These are phyloP conservation scores for Cynopterus brachyotis DNA, from an alignment of 2,113 vertebrate species.

Conservation along the genomic window DNA sequence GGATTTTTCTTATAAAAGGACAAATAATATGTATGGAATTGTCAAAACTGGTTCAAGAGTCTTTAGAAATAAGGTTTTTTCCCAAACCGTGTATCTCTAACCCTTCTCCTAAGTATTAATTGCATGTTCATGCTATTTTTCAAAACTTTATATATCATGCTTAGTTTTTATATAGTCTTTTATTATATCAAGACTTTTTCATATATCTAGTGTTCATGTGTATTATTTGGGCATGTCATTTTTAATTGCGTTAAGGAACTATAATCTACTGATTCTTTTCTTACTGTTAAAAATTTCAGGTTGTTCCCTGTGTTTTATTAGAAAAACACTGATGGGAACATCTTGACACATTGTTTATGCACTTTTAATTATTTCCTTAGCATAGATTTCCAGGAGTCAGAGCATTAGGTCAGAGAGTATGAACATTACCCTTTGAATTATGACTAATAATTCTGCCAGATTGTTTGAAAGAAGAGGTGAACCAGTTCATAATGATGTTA, in stretches of 20 bases:
- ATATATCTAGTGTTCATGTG: not conserved
- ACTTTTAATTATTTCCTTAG: constrained; percentile 35
- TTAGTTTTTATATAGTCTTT: not conserved
- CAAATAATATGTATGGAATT: not conserved
- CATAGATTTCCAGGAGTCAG: constrained; percentile 27
- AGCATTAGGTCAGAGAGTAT: constrained; percentile 38
- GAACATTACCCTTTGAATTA: constrained; percentile 13
- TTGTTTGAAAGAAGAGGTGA: constrained; percentile 40
- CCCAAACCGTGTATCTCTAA: not conserved
- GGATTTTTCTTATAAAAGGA: not conserved
- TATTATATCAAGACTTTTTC: not conserved
- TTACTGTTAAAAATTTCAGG: not conserved
- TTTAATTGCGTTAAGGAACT: not conserved
- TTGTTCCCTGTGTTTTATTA: constrained; percentile 29
- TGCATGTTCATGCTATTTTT: not conserved
- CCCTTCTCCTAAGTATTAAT: not conserved
- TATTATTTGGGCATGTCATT: not conserved
- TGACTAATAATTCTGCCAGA: constrained; percentile 25
- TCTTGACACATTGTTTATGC: not conserved
- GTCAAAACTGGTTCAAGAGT: not conserved
- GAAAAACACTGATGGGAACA: not conserved
- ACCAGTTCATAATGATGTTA: not conserved
- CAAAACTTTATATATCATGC: not conserved
- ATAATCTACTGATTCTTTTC: constrained; percentile 7
- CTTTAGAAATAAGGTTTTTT: not conserved